A percentile compares a stretch with the other conserved stretches of the same genome.
Evolutionary conservation across 2,113 vertebrate genomes (phyloP).

Genomic region (Acanthochromis polyacanthus): DNA sequence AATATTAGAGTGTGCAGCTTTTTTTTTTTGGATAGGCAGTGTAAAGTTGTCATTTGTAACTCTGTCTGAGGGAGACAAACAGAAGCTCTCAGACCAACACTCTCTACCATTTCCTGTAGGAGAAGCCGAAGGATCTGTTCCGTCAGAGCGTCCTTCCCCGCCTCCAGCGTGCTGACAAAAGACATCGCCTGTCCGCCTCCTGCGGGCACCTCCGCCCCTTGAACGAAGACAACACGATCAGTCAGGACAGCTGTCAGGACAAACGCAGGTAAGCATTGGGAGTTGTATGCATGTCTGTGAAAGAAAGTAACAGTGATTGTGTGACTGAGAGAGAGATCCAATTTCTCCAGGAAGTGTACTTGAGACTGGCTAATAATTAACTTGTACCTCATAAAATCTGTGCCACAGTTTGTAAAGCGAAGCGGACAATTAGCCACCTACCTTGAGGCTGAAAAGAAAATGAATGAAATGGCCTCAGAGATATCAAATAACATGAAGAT

Average conservation of each 20-base stretch:
- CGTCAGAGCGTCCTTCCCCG: conserved; percentile 82
- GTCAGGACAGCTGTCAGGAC: conserved; percentile 43
- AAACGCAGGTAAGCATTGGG: conserved; percentile 64
- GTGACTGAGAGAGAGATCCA: not conserved
- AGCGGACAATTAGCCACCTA: not conserved
- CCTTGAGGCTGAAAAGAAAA: not conserved
- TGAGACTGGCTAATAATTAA: conserved; percentile 64
- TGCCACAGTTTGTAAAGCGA: conserved; percentile 8
- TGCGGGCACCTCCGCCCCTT: conserved; percentile 80
- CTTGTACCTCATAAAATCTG: conserved; percentile 34
- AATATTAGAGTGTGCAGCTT: no score
- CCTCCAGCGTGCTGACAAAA: conserved; percentile 74
- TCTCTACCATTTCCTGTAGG: conserved; percentile 51
- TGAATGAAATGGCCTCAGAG: not conserved
- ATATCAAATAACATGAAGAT: not conserved
- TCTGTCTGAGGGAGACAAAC: not conserved
- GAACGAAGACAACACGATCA: conserved; percentile 51
- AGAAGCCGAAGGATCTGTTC: conserved; percentile 78
- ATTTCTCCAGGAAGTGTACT: conserved; percentile 1
- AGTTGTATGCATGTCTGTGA: not conserved
- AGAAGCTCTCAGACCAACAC: not conserved
- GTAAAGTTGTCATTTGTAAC: not conserved
- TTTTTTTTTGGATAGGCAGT: no score
- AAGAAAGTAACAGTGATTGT: not conserved
- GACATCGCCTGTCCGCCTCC: conserved; percentile 75